phyloP scores from a whole-genome alignment of 2,888 invertebrate genomes.

The Eremobia ochroleuca region DNA sequence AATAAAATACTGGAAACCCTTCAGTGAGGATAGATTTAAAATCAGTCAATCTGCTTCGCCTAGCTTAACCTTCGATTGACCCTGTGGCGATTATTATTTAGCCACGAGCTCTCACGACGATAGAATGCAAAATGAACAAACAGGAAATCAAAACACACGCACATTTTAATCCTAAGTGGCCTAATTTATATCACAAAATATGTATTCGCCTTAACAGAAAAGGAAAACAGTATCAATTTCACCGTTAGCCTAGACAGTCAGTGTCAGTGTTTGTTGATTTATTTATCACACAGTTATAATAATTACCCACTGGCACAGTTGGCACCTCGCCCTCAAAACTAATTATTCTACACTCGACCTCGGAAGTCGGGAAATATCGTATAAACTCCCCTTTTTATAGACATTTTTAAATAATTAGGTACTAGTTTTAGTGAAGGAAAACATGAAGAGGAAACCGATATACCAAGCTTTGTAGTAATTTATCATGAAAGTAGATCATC shows the following conservation, averaged over 20 bases:
- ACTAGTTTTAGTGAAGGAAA: not conserved
- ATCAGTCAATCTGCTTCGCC: not conserved
- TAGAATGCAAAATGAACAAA: not conserved
- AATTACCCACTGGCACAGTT: constrained; percentile 58
- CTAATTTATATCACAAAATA: constrained; percentile 1
- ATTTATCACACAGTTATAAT: constrained; percentile 53
- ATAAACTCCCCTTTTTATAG: constrained; percentile 17
- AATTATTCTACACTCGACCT: constrained; percentile 49
- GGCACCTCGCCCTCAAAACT: constrained; percentile 54
- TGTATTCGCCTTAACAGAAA: constrained; percentile 6
- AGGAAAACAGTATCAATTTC: constrained; percentile 26
- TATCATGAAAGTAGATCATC: not conserved
- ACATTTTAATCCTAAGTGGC: not conserved
- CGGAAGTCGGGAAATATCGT: constrained; percentile 30
- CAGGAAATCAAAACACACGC: not conserved
- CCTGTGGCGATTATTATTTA: not conserved
- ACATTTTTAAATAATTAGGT: constrained; percentile 36
- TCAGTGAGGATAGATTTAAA: not conserved
- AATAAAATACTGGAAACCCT: not conserved
- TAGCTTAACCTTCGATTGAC: not conserved
- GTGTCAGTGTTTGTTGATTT: constrained; percentile 40
- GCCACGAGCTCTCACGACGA: not conserved
- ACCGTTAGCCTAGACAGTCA: constrained; percentile 26
- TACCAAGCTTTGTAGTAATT: not conserved
- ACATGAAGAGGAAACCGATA: not conserved